Conservation (phyloP, 1,140 invertebrate species). For the Zaprionus camerounensis region DNA sequence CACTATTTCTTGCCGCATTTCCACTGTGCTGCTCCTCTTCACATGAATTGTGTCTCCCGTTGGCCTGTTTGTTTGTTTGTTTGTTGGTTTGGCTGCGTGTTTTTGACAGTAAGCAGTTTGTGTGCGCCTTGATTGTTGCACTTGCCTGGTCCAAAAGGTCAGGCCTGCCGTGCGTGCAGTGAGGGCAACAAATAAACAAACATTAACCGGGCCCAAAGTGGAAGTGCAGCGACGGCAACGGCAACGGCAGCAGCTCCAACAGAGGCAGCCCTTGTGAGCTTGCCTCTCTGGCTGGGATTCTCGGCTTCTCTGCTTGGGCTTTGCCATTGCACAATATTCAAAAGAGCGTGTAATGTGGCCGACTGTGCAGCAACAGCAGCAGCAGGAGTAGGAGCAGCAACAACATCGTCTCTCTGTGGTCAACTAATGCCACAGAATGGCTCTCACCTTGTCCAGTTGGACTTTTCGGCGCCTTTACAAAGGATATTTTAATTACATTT, state of each 20-base stretch:
- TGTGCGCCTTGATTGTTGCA: conserved; percentile 77
- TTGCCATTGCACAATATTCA: conserved; percentile 68
- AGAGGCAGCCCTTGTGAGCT: conserved; percentile 61
- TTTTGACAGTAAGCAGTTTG: conserved; percentile 76
- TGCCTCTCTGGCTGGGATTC: conserved; percentile 18
- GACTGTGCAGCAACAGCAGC: conserved; percentile 28
- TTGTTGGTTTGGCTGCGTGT: conserved; percentile 71
- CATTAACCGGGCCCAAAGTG: conserved; percentile 33
- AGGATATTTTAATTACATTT: conserved; percentile 81
- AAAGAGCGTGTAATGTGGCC: conserved; percentile 69
- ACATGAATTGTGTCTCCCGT: conserved; percentile 19
- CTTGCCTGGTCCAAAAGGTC: conserved; percentile 66
- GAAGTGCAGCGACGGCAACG: conserved; percentile 7
- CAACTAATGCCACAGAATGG: conserved; percentile 70
- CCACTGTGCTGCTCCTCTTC: conserved; percentile 34
- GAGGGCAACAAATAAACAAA: conserved; percentile 42
- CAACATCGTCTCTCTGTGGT: conserved; percentile 60
- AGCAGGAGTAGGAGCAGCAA: not conserved
- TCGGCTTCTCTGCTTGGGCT: conserved; percentile 35
- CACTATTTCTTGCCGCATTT: not conserved
- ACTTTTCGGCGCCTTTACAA: conserved; percentile 72
- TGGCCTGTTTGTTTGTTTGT: conserved; percentile 43
- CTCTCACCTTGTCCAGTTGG: conserved; percentile 60
- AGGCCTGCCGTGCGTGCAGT: conserved; percentile 35
- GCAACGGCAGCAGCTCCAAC: not conserved